Conservation (phyloP, 2,113 vertebrate species). For the Callionymus lyra region DNA sequence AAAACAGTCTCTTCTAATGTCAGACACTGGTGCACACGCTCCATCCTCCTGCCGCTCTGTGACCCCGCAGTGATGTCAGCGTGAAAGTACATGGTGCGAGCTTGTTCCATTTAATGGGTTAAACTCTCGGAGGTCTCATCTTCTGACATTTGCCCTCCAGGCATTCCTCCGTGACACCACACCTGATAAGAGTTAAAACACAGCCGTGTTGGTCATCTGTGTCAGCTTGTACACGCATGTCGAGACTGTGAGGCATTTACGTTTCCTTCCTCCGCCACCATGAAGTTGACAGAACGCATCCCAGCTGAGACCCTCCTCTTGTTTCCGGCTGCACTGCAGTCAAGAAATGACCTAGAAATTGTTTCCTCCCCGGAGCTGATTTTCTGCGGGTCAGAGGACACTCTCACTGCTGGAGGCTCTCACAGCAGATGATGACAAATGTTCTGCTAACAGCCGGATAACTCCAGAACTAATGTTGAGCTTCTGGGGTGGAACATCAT, state of each 20-base stretch:
- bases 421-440: conserved; percentile 23
- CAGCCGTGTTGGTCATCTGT: conserved; percentile 14
- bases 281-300: conserved; percentile 26
- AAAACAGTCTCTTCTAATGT: conserved; percentile 22
- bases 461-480: conserved; percentile 18
- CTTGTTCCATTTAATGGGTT: conserved; percentile 46
- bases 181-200: conserved; percentile 49
- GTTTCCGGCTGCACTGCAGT: conserved; percentile 8
- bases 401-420: conserved; percentile 18
- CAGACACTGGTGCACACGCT: conserved; percentile 1
- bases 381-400: conserved; percentile 27
- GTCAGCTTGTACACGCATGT: conserved; percentile 24
- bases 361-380: conserved; percentile 28
- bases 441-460: conserved; percentile 3
- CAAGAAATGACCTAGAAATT: conserved; percentile 29
- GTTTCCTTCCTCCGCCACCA: conserved; percentile 11
- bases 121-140: conserved; percentile 31
- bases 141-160: conserved; percentile 39
- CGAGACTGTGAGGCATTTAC: conserved; percentile 20
- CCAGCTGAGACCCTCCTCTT: conserved; percentile 20
- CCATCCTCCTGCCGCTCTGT: conserved; percentile 9
- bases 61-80: conserved; percentile 27
- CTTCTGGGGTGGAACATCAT: background rate
- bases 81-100: conserved; percentile 31
- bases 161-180: conserved; percentile 34